A percentile compares a stretch with the other conserved stretches of the same genome.
phyloP scores from a whole-genome alignment of 2,797 vertebrate genomes.

The Sebastes diploproa region DNA sequence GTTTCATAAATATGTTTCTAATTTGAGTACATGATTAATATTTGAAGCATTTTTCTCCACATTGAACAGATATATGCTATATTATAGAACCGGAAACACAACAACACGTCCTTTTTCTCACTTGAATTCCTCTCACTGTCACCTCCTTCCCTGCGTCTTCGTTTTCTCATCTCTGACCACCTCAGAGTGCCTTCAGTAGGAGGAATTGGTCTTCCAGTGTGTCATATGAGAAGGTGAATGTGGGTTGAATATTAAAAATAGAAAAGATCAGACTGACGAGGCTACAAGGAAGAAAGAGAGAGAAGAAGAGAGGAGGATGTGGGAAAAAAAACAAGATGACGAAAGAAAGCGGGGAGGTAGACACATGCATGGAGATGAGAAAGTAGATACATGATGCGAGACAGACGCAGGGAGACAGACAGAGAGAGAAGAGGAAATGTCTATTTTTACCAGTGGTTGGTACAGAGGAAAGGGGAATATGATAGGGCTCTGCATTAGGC shows the following conservation, averaged over 20 bases:
- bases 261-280: constrained; percentile 53
- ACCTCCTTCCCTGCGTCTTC: not conserved
- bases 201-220: constrained; percentile 38
- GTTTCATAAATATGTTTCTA: not conserved
- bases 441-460: constrained; percentile 71
- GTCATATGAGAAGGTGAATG: constrained; percentile 69
- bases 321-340: constrained; percentile 44
- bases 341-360: constrained; percentile 53
- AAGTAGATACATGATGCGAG: constrained; percentile 46
- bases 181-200: constrained; percentile 31
- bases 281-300: constrained; percentile 21
- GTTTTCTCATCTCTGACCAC: constrained; percentile 38
- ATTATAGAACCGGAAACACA: not conserved
- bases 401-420: constrained; percentile 15
- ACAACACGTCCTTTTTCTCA: not conserved
- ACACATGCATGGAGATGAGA: constrained; percentile 50
- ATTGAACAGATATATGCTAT: constrained; percentile 1
- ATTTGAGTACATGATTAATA: not conserved
- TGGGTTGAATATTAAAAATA: constrained; percentile 76
- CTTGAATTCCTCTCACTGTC: constrained; percentile 5
- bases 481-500: constrained; percentile 58
- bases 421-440: constrained; percentile 44
- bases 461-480: constrained; percentile 51
- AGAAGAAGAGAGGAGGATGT: constrained; percentile 49
- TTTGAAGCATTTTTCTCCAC: not conserved